Base-by-base conservation (phyloP, 37 sponge, comb jelly and placozoan genomes). In the Cliona cf. orientalis region DNA sequence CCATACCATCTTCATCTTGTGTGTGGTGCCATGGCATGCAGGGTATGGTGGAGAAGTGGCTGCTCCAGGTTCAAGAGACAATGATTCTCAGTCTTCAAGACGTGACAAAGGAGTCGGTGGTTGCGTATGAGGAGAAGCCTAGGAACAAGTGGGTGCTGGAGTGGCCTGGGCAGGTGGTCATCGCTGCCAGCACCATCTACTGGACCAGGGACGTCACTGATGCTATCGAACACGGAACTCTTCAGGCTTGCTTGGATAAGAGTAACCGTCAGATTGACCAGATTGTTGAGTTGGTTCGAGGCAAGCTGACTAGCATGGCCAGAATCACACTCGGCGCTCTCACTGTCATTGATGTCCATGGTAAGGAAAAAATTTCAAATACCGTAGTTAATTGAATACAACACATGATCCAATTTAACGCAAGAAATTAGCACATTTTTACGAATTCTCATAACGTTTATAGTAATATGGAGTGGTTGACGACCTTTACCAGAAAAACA, bases 1-100 rank as follows among this genome's bases (percentile, higher is more conserved):
- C 23, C 7, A 42, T 41, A 3, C 2, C 46, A n/a, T 39, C 46
- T 42, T 3, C 4, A 2, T 42, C 21, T n/a, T n/a, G n/a, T n/a
- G n/a, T n/a, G n/a, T n/a, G n/a, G n/a, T n/a, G n/a, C n/a, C n/a
- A n/a, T n/a, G 46, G n/a, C n/a, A 43, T 28, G 2, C 63, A 89
- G 93, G 99, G 99, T 41, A 98, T 98, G 99, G 99, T 98, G 42
- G 99, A 98, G 94, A 98, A 98, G 37, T 98, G 99, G 99, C 87
- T 98, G 59, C 89, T 98, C 22, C 82, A 93, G 61, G 98, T 97
- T 3, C 93, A 97, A 42, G 58, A 91, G 42, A 81, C 73, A 22
- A 98, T 98, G 99, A 98, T 90, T 29, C 53, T 71, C 36, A 95
- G 96, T 81, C 70, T 98, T 74, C 84, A 82, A 63, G 93, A 91